Percentiles rank a stretch among this genome's conserved stretches.
Evolutionary conservation across 92 coral and sea anemone species (phyloP).

Genomic region (Anthopleura xanthogrammica): DNA sequence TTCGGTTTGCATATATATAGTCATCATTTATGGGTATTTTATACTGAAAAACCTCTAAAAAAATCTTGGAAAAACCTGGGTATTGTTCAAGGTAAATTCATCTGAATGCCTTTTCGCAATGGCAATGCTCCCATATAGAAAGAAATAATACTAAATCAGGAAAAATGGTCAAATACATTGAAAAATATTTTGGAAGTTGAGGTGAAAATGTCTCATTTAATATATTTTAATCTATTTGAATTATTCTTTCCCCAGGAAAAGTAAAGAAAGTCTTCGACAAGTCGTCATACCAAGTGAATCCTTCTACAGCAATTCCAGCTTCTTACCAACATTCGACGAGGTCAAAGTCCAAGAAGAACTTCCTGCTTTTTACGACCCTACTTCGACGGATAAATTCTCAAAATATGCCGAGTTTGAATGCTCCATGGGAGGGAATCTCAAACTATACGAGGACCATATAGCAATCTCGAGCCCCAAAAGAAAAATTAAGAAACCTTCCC

Average conservation of each 20-base stretch:
- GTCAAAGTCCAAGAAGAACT: conserved; percentile 74
- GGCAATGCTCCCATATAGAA: too few relatives aligned
- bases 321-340: conserved; percentile 65
- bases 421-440: conserved; percentile 96
- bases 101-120: too few relatives aligned
- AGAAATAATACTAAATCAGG: too few relatives aligned
- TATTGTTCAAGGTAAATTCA: too few relatives aligned
- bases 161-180: too few relatives aligned
- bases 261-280: conserved; percentile 31
- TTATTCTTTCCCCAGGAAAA: conserved; percentile 26
- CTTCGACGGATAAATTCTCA: conserved; percentile 40
- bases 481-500: conserved; percentile 33
- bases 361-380: conserved; percentile 44
- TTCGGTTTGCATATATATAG: too few relatives aligned
- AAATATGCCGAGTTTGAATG: conserved; percentile 78
- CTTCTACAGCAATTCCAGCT: conserved; percentile 45
- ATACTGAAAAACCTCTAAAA: too few relatives aligned
- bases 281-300: conserved; percentile 68
- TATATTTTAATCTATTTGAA: background rate
- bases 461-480: conserved; percentile 72
- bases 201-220: background rate
- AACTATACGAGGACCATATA: conserved; percentile 85
- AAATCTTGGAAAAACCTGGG: too few relatives aligned
- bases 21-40: too few relatives aligned
- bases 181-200: too few relatives aligned